Base-by-base conservation (phyloP, 92 coral and sea anemone species). In the Blastomussa wellsi region DNA sequence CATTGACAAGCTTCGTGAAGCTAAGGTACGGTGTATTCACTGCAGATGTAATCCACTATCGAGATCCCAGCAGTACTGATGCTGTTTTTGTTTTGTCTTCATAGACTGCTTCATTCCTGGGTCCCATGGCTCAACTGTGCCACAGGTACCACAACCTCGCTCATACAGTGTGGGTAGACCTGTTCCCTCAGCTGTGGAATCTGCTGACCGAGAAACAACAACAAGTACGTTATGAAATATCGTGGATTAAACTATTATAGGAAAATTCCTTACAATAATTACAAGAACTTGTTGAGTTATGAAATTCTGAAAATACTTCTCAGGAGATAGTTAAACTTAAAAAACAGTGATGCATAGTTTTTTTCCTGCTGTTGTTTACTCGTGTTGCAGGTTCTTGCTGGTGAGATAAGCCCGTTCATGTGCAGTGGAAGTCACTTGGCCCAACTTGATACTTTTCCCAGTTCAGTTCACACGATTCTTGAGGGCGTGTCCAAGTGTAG, bases 351-450 rank as follows among this genome's bases (percentile, higher is more conserved):
- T n/a, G n/a, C n/a, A n/a, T n/a, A n/a, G n/a, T n/a, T n/a, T n/a
- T n/a, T n/a, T n/a, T n/a, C n/a, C n/a, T n/a, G n/a, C n/a, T n/a
- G n/a, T n/a, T n/a, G n/a, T 51, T 51, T 20, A 35, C 14, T 20
- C 37, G 71, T 35, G 44, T 74, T 26, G 35, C 81, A 96, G 98
- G 94, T 96, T 17, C 91, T 96, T 8, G 96, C 99, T 49, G 99
- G 99, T 64, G 99, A 96, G 88, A 70, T 94, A 49, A 96, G 98
- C 59, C 99, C 99, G 8, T 96, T 96, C 82, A 92, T 96, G 99
- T 96, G 99, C 78, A 96, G 97, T 81, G 99, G 99, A 80, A 96
- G 93, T 67, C 98, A 96, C 78, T 83, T 92, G 82, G 95, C 90
- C 44, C 99, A 96, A 82, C 81, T 92, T 22, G 99, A 94, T 78